Percentiles rank a stretch among this genome's conserved stretches.
Evolutionary conservation across 2,797 vertebrate species (phyloP).

Genomic region (Melanotaenia nigrans): DNA sequence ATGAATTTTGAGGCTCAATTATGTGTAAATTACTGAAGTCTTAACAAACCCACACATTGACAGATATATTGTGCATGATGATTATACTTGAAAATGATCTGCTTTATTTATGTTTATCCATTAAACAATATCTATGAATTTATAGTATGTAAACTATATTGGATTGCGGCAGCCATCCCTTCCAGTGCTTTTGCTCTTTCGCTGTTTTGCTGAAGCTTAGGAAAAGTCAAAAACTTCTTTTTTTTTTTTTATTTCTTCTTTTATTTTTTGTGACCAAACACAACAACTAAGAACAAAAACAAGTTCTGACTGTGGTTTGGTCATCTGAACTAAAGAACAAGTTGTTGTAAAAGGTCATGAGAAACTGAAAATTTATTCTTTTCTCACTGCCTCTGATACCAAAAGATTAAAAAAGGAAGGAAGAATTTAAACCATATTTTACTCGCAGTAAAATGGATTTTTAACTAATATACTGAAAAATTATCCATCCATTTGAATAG

Average conservation of each 20-base stretch:
- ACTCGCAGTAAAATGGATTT: background rate
- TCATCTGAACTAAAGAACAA: conserved; percentile 1
- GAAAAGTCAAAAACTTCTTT: conserved; percentile 16
- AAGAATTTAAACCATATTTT: background rate
- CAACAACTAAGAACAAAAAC: background rate
- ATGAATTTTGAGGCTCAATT: conserved; percentile 6
- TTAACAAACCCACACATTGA: background rate
- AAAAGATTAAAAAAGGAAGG: background rate
- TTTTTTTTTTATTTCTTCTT: too few relatives aligned
- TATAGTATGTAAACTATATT: background rate
- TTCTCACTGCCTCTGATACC: background rate
- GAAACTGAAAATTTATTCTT: background rate
- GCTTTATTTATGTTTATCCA: background rate
- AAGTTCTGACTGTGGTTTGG: conserved; percentile 1
- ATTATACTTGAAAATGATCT: background rate
- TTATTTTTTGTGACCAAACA: background rate
- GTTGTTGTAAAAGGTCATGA: background rate
- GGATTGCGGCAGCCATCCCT: background rate
- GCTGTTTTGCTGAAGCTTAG: conserved; percentile 20
- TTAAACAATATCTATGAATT: conserved; percentile 7
- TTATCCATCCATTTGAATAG: too few relatives aligned
- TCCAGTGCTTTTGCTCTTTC: conserved; percentile 5
- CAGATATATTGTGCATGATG: background rate
- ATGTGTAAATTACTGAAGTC: conserved; percentile 22
- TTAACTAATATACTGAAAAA: background rate